Conservation (phyloP, 2,113 vertebrate genomes). For the Sturnira hondurensis region DNA sequence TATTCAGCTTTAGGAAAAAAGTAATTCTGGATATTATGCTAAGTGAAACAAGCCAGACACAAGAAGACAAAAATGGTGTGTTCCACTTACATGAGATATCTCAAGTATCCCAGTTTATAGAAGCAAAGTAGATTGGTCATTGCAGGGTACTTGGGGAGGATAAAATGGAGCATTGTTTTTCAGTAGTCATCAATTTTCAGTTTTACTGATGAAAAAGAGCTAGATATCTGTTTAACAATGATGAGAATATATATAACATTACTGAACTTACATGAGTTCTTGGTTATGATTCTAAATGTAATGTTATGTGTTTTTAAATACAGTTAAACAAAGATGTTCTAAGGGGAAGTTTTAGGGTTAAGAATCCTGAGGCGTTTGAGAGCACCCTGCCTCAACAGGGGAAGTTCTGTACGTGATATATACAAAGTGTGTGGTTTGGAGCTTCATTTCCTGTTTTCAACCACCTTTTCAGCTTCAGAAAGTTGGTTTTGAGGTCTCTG, state of each 20-base stretch:
- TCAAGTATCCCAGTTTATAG: not conserved
- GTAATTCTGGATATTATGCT: not conserved
- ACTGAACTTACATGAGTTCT: too few relatives aligned
- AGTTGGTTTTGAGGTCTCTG: not conserved
- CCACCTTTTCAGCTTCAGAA: not conserved
- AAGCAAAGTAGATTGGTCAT: not conserved
- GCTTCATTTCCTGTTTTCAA: not conserved
- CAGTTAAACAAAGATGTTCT: not conserved
- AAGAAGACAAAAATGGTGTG: not conserved
- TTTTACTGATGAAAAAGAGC: not conserved
- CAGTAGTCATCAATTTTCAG: not conserved
- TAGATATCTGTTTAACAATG: not conserved
- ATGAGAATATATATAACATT: too few relatives aligned
- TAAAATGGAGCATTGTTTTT: not conserved
- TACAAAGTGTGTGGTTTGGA: not conserved
- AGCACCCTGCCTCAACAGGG: too few relatives aligned
- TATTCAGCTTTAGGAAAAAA: not conserved
- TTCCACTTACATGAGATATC: too few relatives aligned
- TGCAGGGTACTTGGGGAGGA: not conserved
- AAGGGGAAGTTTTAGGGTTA: too few relatives aligned
- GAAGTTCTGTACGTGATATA: too few relatives aligned
- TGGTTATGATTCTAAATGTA: not conserved
- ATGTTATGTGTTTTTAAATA: not conserved
- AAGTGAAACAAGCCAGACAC: not conserved
- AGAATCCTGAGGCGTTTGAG: too few relatives aligned